phyloP scores from a whole-genome alignment of 2,888 invertebrate species.

The Cerastis rubricosa region DNA sequence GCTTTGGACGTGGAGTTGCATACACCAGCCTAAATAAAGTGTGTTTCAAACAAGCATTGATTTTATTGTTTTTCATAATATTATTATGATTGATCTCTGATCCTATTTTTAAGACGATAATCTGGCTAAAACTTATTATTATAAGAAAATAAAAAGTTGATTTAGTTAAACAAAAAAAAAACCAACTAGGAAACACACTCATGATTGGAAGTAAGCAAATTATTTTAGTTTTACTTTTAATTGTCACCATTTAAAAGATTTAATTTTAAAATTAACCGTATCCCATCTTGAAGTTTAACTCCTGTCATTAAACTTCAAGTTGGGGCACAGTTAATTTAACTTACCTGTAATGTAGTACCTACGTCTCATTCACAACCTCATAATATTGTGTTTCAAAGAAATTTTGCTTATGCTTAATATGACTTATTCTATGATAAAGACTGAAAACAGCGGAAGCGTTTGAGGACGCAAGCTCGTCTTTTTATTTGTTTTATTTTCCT shows the following conservation, averaged over 20 bases:
- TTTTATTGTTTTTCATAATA: not conserved
- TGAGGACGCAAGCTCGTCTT: not conserved
- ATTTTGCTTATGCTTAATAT: not conserved
- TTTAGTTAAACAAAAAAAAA: too few relatives aligned
- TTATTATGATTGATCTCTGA: too few relatives aligned
- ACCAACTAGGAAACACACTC: too few relatives aligned
- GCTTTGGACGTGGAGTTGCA: too few relatives aligned
- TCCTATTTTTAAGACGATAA: not conserved
- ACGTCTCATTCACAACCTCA: not conserved
- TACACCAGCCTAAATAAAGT: too few relatives aligned
- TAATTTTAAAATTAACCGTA: too few relatives aligned
- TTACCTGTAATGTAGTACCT: not conserved
- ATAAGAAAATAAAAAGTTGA: too few relatives aligned
- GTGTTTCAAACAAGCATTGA: not conserved
- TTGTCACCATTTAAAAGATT: too few relatives aligned
- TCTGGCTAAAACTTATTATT: too few relatives aligned
- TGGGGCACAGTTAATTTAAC: not conserved
- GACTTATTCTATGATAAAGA: not conserved
- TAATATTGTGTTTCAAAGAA: too few relatives aligned
- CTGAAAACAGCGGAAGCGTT: too few relatives aligned
- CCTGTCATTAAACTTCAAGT: not conserved
- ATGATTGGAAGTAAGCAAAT: conserved; percentile 34
- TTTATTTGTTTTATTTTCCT: not conserved
- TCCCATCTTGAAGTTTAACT: not conserved
- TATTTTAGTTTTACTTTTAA: not conserved